Evolutionary conservation across 1,140 invertebrate genomes (phyloP), one percentile per base, ranked within the genome.

Genomic region (Oryctes rhinoceros): DNA sequence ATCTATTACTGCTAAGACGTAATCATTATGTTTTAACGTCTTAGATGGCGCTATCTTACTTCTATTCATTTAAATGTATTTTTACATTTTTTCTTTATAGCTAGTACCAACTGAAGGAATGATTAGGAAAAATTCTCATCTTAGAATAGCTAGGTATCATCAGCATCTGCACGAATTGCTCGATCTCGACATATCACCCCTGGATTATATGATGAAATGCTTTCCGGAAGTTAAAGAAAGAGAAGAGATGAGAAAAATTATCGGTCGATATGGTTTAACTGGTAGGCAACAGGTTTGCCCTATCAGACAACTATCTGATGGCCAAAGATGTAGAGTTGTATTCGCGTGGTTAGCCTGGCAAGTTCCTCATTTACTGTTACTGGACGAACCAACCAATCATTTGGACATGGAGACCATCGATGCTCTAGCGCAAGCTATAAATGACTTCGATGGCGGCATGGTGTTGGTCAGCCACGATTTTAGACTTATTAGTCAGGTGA

Each of bases 331-430:
- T 89, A 93, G 99, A 82, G 97, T 99, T 0, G 98, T 99, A 44
- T 99, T 99, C 90, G 98, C 98, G 4, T 99, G 96, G 94, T 89
- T 98, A 75, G 96, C 97, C 0, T 97, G 96, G 95, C 96, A 98
- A 89, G 93, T 93, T 37, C 98, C 98, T 5, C 98, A 99, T 90
- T 89, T 99, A 79, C 89, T 99, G 59, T 89, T 99, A 6, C 90
- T 99, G 37, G 98, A 99, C 88, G 98, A 99, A 92, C 98, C 98
- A 83, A 99, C 98, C 30, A 99, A 99, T 92, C 98, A 99, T 87
- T 92, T 99, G 87, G 98, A 99, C 86, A 99, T 99, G 94, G 98
- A 99, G 89, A 99, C 98, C 0, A 99, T 99, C 81, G 99, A 99
- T 89, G 96, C 98, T 0, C 89, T 99, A 9, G 99, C 97, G 10